These are phyloP conservation scores for Arnoldichthys spilopterus DNA, from an alignment of 2,797 vertebrate species.

Conservation along the genomic window DNA sequence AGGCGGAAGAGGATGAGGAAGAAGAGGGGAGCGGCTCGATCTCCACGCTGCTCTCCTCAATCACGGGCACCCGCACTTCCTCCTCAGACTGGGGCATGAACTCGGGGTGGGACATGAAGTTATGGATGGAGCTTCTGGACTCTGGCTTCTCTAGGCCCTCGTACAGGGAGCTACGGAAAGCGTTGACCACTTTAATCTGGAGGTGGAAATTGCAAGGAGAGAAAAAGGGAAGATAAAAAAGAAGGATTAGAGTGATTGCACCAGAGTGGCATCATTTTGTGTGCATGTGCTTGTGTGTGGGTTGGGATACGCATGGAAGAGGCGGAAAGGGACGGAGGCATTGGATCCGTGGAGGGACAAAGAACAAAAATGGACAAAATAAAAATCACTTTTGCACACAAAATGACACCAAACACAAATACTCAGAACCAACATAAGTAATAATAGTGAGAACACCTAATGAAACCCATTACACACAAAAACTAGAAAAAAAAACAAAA, in stretches of 20 bases:
- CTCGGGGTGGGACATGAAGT: conserved; percentile 95
- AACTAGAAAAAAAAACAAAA: neutral
- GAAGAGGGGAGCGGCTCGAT: conserved; percentile 59
- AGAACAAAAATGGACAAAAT: conserved; percentile 23
- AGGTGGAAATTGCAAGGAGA: conserved; percentile 13
- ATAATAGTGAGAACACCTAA: conserved; percentile 5
- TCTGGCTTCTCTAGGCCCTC: conserved; percentile 87
- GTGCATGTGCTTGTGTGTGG: neutral
- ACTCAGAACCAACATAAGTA: neutral
- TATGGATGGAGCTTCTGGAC: conserved; percentile 93
- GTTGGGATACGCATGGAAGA: neutral
- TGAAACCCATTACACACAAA: neutral
- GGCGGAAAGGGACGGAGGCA: conserved; percentile 17
- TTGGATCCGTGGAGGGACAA: conserved; percentile 27
- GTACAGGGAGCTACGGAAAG: conserved; percentile 92
- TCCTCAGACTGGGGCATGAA: conserved; percentile 88
- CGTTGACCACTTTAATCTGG: conserved; percentile 97
- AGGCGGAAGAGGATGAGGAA: conserved; percentile 49
- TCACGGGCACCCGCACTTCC: conserved; percentile 78
- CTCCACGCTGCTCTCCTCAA: conserved; percentile 79
- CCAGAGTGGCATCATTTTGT: neutral
- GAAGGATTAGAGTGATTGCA: conserved; percentile 51
- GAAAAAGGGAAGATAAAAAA: conserved; percentile 27
- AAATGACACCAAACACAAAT: conserved; percentile 34
- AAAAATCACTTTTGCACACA: neutral